Conservation (phyloP, 2,113 vertebrate genomes). For the Hystrix brachyura region DNA sequence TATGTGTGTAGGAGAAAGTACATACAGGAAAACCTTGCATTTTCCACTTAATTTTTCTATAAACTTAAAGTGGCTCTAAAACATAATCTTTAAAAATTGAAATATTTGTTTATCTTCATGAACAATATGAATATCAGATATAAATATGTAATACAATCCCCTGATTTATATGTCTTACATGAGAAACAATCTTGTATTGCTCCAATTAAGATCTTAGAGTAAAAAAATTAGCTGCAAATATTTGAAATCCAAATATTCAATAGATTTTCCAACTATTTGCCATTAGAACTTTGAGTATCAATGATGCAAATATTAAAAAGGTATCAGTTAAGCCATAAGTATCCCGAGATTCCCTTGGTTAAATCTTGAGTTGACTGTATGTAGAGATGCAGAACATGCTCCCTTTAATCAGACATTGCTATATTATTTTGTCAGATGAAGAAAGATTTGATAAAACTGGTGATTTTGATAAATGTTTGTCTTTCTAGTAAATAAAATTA, state of each 20-base stretch:
- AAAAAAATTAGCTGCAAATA: not conserved
- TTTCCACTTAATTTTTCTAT: not conserved
- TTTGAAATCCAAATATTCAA: not conserved
- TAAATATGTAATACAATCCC: not conserved
- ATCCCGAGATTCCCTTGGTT: not conserved
- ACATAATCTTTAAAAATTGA: not conserved
- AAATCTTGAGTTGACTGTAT: conserved; percentile 2
- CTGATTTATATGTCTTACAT: not conserved
- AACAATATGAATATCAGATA: not conserved
- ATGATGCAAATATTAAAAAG: not conserved
- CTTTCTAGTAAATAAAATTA: conserved; percentile 11
- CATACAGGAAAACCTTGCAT: not conserved
- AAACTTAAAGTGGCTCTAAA: not conserved
- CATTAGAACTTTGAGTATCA: not conserved
- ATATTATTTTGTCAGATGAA: not conserved
- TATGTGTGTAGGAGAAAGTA: not conserved
- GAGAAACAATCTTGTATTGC: not conserved
- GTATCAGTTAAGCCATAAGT: not conserved
- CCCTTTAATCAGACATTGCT: not conserved
- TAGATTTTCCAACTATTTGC: not conserved
- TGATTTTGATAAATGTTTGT: conserved; percentile 5
- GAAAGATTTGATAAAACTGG: not conserved
- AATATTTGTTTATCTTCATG: conserved; percentile 41
- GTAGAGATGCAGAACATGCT: not conserved
- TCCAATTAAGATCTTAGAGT: not conserved